Conservation (phyloP, 2,113 vertebrate genomes). For the Chamaea fasciata region DNA sequence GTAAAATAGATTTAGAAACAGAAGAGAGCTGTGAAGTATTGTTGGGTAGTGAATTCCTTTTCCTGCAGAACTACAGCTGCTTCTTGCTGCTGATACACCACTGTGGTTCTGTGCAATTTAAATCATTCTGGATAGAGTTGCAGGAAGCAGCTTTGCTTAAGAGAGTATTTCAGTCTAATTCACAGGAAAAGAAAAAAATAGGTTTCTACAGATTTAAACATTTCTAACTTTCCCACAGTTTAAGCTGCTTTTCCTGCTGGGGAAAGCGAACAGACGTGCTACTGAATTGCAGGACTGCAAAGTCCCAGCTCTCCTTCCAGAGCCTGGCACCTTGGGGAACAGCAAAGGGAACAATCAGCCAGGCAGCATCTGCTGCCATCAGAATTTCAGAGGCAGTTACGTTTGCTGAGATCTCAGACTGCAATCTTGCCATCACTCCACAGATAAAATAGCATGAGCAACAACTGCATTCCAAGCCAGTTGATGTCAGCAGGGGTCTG, state of each 20-base stretch:
- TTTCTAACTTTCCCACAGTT: neutral
- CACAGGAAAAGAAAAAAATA: neutral
- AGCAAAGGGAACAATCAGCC: neutral
- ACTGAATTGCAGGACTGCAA: neutral
- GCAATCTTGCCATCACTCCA: neutral
- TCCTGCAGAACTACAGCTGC: neutral
- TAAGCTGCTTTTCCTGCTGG: neutral
- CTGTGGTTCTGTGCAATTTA: neutral
- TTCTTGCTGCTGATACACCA: neutral
- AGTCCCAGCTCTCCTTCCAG: neutral
- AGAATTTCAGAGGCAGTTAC: neutral
- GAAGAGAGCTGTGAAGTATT: neutral
- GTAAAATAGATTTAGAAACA: constrained; percentile 6
- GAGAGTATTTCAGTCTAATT: neutral
- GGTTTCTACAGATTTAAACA: neutral
- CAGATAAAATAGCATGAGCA: neutral
- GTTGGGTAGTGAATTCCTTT: neutral
- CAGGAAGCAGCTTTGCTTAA: neutral
- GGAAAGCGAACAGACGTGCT: neutral
- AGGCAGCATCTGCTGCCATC: neutral
- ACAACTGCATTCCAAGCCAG: constrained; percentile 31
- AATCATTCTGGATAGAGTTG: neutral
- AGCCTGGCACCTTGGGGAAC: neutral
- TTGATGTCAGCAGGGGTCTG: constrained; percentile 38
- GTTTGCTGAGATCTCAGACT: neutral